phyloP scores from a whole-genome alignment of 2,797 vertebrate species.

The Pangasius mekongensis region DNA sequence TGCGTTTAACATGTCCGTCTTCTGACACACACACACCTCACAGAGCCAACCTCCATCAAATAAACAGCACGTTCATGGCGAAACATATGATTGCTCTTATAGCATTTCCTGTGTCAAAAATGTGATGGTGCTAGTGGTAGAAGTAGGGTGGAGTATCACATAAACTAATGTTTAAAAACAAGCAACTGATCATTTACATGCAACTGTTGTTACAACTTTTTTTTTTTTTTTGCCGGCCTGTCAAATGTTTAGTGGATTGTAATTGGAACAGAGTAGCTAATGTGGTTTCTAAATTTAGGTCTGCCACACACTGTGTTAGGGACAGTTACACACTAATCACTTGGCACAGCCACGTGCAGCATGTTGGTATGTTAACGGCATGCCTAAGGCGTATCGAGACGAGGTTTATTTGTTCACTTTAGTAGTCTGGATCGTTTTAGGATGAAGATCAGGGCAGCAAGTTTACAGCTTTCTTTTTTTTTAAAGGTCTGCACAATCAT shows the following conservation, averaged over 20 bases:
- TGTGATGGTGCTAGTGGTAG: neutral
- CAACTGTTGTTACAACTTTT: slow-evolving; percentile 23
- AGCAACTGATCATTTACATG: slow-evolving; percentile 32
- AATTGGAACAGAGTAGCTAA: slow-evolving; percentile 31
- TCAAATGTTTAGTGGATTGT: slow-evolving; percentile 36
- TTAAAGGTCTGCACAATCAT: neutral
- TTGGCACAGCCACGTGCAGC: slow-evolving; percentile 31
- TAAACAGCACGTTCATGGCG: slow-evolving; percentile 40
- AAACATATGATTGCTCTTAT: slow-evolving; percentile 47
- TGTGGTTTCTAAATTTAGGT: slow-evolving; percentile 40
- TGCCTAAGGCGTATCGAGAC: slow-evolving; percentile 20
- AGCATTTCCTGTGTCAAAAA: slow-evolving; percentile 27
- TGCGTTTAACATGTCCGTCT: slow-evolving; percentile 38
- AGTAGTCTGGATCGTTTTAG: slow-evolving; percentile 17
- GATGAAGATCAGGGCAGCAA: neutral
- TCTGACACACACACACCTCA: slow-evolving; percentile 19
- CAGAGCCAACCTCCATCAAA: slow-evolving; percentile 34
- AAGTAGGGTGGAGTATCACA: neutral
- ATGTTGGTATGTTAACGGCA: slow-evolving; percentile 45
- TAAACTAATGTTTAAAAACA: slow-evolving; percentile 31
- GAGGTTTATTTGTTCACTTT: slow-evolving; percentile 49
- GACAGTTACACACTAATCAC: slow-evolving; percentile 51
- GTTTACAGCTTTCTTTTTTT: neutral
- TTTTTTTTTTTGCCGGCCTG: slow-evolving; percentile 16
- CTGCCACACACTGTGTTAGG: slow-evolving; percentile 37